phyloP scores from a whole-genome alignment of 2,797 vertebrate genomes.

The Chiroxiphia lanceolata region DNA sequence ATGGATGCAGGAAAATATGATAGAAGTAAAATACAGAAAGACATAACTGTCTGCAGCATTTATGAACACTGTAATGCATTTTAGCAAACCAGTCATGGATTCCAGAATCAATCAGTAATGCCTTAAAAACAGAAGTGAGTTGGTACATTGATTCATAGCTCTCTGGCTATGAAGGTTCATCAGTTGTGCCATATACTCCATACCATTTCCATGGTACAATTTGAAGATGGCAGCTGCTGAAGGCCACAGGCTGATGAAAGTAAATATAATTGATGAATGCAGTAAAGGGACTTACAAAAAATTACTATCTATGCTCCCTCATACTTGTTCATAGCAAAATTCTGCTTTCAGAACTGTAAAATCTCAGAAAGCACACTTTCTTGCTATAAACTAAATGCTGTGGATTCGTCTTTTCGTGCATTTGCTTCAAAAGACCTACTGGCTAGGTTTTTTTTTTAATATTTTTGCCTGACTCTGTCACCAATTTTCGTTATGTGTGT shows the following conservation, averaged over 20 bases:
- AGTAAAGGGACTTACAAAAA: background rate
- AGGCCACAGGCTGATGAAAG: background rate
- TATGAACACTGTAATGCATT: background rate
- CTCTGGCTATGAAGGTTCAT: background rate
- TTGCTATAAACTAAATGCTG: background rate
- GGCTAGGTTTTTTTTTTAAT: constrained; percentile 36
- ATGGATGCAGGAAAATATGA: background rate
- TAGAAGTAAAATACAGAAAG: background rate
- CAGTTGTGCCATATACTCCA: background rate
- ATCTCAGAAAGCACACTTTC: constrained; percentile 10
- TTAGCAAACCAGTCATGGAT: background rate
- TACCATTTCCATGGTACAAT: background rate
- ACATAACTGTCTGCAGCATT: background rate
- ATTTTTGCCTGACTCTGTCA: constrained; percentile 65
- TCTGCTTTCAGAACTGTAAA: background rate
- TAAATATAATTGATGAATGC: background rate
- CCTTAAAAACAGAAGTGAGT: background rate
- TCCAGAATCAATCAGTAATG: background rate
- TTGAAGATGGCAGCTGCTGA: background rate
- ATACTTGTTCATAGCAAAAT: background rate
- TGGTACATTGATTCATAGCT: background rate
- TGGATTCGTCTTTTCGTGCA: background rate
- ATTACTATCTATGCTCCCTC: background rate
- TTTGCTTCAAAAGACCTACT: constrained; percentile 23
- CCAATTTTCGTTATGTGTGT: constrained; percentile 74